Base-by-base conservation (phyloP, 2,113 vertebrate genomes). In the Hippocampus zosterae region DNA sequence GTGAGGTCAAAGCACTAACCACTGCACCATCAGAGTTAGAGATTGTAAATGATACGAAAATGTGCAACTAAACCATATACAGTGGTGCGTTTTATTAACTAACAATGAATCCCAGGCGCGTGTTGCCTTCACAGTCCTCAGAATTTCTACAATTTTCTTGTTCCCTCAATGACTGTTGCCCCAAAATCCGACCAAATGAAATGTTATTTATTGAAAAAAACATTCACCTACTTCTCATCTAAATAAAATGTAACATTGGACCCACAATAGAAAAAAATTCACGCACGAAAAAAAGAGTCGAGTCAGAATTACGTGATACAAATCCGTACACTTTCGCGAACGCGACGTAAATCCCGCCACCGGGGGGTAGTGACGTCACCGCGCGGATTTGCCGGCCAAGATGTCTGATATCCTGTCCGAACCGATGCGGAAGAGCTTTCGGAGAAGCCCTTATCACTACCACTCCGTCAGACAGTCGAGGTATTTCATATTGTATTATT, bases 351-450 rank as follows among this genome's bases (percentile, higher is more conserved):
- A 13, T 46, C 62, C 52, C 1, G 0, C 42, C 18, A 3, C 5
- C 3, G 10, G 42, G 37, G 0, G 0, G 66, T 37, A 37, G 33
- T 92, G 90, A 91, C 89, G 90, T 90, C 86, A 88, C 19, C 41
- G 4, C 29, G 78, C 71, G 67, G 37, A 53, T 75, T 80, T 65
- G 53, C 76, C 81, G 86, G 88, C 85, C 87, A 92, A 92, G 84
- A 93, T 93, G 92, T 90, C 89, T 84, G 91, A 92, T 85, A 91
- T 92, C 77, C 91, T 83, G 63, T 75, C 92, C 73, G 88, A 91
- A 85, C 87, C 87, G 42, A 72, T 92, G 69, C 84, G 85, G 82
- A 92, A 88, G 68, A 90, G 61, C 81, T 85, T 87, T 61, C 90
- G 67, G 80, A 90, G 84, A 79, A 70, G 70, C 12, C 73, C 75